These are phyloP conservation scores for Leptogaster cylindrica DNA, from an alignment of 2,888 invertebrate species.

Conservation along the genomic window DNA sequence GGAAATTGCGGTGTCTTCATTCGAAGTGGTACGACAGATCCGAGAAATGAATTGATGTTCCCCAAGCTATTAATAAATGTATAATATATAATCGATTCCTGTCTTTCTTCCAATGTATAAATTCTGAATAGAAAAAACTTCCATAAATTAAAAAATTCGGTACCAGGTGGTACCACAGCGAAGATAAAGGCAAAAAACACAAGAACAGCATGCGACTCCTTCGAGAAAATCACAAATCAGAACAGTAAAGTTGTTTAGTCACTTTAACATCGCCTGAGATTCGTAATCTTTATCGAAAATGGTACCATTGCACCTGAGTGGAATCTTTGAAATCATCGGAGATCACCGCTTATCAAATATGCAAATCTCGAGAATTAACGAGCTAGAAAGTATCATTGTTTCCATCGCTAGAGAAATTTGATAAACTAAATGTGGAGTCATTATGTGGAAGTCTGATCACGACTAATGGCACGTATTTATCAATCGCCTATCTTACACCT, in stretches of 20 bases:
- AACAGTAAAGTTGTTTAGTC: no score
- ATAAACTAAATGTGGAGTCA: conserved; percentile 3
- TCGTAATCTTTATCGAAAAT: no score
- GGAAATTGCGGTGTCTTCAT: neutral
- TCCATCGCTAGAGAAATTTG: conserved; percentile 2
- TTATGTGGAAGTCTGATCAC: neutral
- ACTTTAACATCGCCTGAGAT: no score
- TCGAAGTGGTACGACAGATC: neutral
- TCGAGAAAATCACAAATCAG: no score
- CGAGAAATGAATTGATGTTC: conserved; percentile 12
- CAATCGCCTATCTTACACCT: no score
- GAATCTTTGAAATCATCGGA: neutral
- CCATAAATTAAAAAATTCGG: conserved; percentile 10
- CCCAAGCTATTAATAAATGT: conserved; percentile 2
- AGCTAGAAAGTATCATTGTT: conserved; percentile 2
- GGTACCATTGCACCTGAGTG: no score
- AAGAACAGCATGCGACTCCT: neutral
- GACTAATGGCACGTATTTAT: no score
- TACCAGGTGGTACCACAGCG: conserved; percentile 18
- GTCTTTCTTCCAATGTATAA: neutral
- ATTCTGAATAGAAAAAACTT: neutral
- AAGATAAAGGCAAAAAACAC: conserved; percentile 1
- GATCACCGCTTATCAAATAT: neutral
- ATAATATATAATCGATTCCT: conserved; percentile 9
- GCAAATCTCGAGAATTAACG: neutral